These are phyloP conservation scores for Bergia sp. DNA, from an alignment of 92 coral and sea anemone genomes.

Conservation along the genomic window DNA sequence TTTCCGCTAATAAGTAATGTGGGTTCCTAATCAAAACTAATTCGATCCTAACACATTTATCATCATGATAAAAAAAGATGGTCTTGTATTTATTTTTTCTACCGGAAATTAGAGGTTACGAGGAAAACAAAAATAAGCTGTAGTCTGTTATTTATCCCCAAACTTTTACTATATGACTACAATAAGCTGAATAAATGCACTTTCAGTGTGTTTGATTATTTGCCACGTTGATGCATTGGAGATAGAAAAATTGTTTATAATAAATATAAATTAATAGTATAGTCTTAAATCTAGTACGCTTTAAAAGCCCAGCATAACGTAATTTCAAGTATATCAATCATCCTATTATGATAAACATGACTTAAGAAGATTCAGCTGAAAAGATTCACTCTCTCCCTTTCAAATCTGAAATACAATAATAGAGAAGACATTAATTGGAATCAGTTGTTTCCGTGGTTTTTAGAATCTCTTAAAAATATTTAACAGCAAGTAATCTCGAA, in stretches of 20 bases:
- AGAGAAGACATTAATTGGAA: constrained; percentile 26
- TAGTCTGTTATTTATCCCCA: background rate
- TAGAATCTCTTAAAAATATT: constrained; percentile 32
- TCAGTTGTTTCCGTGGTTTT: constrained; percentile 44
- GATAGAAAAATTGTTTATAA: constrained; percentile 1
- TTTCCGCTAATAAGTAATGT: background rate
- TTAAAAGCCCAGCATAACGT: background rate
- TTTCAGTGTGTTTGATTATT: background rate
- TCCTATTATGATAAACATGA: background rate
- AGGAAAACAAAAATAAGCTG: background rate
- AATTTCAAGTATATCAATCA: constrained; percentile 5
- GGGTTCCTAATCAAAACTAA: background rate
- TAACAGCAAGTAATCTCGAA: constrained; percentile 38
- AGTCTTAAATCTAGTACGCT: background rate
- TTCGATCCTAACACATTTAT: background rate
- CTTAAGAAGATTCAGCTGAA: background rate
- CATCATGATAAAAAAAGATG: background rate
- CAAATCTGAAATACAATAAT: constrained; percentile 19
- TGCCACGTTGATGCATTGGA: background rate
- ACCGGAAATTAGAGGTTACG: background rate
- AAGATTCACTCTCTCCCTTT: background rate
- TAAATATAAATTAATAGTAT: background rate
- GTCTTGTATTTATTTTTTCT: background rate
- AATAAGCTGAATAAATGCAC: background rate
- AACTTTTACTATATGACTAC: background rate